Base-by-base conservation (phyloP, 2,888 invertebrate species). In the Oxycera nigricornis region DNA sequence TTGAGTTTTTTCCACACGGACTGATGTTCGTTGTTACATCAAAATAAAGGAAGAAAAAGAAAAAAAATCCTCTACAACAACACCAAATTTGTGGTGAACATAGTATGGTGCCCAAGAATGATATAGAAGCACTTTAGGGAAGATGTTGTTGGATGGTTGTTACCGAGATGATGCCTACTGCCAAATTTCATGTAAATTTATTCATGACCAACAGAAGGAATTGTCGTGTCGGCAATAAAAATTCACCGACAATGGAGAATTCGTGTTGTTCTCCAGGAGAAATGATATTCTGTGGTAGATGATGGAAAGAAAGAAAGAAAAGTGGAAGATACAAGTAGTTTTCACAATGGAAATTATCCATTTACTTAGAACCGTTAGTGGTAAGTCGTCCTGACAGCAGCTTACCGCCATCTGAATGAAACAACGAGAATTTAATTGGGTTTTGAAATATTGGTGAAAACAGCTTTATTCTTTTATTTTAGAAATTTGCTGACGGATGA, bases 141-240 rank as follows among this genome's bases (percentile, higher is more conserved):
- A 52, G 52, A 68, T 68, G 28, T 68, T 28, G 30, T 2, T n/a
- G n/a, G n/a, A 30, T 70, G 39, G 55, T 28, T 61, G 39, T 72
- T 52, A 41, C 72, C 11, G 20, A 39, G 39, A 22, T 72, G 68
- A 52, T 35, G 31, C 24, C 61, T 65, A 65, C 52, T 70, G 35
- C 26, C 20, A 55, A 72, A 72, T 61, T 72, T 72, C 30, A 72
- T 72, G 72, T 61, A 72, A 72, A 72, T 72, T 72, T 72, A 72
- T 72, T 72, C 72, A 72, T 72, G 72, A 41, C 72, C 72, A 59
- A 35, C 61, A 59, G 35, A 72, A 52, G 57, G 30, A 72, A 61
- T 72, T 55, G 72, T 59, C 46, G 57, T 59, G 72, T 28, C 14
- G 57, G 59, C 59, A 57, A 72, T 72, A 72, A 72, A 68, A 72